Base-by-base conservation (phyloP, 2,797 vertebrate genomes). In the Podarcis lilfordi region DNA sequence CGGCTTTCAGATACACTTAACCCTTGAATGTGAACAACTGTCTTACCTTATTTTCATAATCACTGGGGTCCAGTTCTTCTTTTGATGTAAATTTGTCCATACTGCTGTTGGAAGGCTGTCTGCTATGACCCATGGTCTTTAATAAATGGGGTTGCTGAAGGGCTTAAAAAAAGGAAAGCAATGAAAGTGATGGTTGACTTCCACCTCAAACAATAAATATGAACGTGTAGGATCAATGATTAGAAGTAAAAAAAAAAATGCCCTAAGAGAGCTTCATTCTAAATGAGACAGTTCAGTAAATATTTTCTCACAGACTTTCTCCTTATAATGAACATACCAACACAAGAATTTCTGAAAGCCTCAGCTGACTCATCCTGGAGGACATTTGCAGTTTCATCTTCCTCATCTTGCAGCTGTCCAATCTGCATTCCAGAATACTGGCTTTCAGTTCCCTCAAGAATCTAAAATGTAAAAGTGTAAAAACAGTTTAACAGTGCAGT, bases 371-470 rank as follows among this genome's bases (percentile, higher is more conserved):
- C 98, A 19, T 98, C 97, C 10, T 98, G 96, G 15, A 97, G 95
- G 93, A 93, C 3, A 86, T 96, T 88, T 84, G 91, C 32, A 88
- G 93, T 94, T 86, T 98, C 98, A 86, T 99, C 98, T 86, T 98
- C 99, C 61, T 99, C 98, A 84, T 99, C 98, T 93, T 98, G 98
- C 2, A 98, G 95, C 25, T 98, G 98, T 83, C 98, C 98, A 0
- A 98, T 98, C 68, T 98, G 98, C 98, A 98, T 97, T 88, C 98
- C 98, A 17, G 97, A 98, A 94, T 98, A 98, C 89, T 98, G 99
- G 94, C 97, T 98, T 89, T 99, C 98, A 43, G 97, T 96, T 85
- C 98, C 97, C 29, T 99, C 99, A 87, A 99, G 95, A 85, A 99
- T 98, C 99, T 99, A 94, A 4, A 69, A 0, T 29, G 43, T 15